Conservation (phyloP, 30 jellyfish, hydroid and myxozoan genomes). For the Chironex yamaguchii region DNA sequence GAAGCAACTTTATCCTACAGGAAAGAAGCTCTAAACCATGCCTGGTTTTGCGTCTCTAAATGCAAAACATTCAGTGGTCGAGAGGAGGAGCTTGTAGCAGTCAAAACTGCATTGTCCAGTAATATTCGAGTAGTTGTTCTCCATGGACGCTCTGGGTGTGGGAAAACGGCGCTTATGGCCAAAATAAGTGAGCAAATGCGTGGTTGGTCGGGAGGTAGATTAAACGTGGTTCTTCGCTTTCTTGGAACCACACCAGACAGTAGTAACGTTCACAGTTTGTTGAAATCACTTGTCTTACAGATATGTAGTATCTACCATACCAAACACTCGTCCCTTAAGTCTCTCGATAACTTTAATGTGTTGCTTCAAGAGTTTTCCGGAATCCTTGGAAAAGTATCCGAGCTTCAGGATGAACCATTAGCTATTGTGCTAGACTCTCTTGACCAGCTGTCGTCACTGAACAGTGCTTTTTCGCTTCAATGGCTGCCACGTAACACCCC, state of each 20-base stretch:
- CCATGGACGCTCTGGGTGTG: constrained; percentile 83
- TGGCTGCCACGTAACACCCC: constrained; percentile 77
- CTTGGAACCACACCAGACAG: constrained; percentile 77
- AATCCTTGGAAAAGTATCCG: not conserved
- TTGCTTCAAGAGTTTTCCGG: not conserved
- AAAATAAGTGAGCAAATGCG: constrained; percentile 15
- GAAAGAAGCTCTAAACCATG: not conserved
- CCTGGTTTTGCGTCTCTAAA: constrained; percentile 20
- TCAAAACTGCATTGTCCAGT: not conserved
- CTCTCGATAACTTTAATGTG: no score
- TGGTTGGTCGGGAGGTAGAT: constrained; percentile 33
- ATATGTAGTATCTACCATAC: not conserved
- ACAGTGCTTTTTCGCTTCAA: constrained; percentile 69
- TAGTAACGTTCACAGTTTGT: not conserved
- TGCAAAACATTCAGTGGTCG: constrained; percentile 76
- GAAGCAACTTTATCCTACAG: no score
- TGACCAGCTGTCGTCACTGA: constrained; percentile 80
- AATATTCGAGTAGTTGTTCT: constrained; percentile 24
- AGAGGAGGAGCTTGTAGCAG: constrained; percentile 43
- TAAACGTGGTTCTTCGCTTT: constrained; percentile 51
- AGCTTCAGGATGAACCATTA: constrained; percentile 42
- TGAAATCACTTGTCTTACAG: not conserved
- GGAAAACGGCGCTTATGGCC: constrained; percentile 75
- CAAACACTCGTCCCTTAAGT: not conserved
- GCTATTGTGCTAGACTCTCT: constrained; percentile 69